A percentile compares a stretch with the other conserved stretches of the same genome.
Evolutionary conservation across 2,888 invertebrate species (phyloP).

Genomic region (Yponomeuta malinellus): DNA sequence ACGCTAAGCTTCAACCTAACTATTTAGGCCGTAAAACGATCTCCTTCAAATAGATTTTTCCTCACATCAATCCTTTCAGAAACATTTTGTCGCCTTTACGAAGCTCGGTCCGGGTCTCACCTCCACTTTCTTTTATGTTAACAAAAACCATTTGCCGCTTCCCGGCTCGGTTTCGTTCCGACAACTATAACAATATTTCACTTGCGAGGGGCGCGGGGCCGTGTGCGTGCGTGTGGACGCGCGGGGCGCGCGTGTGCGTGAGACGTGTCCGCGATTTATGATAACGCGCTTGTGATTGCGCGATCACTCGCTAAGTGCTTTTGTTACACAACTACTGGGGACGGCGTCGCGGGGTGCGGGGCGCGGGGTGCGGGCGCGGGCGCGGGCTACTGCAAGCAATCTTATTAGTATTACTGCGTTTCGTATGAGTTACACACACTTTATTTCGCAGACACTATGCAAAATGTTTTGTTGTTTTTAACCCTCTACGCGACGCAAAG

Average conservation of each 20-base stretch:
- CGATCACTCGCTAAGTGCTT: constrained; percentile 7
- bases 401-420: background rate
- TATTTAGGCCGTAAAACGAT: too few relatives aligned
- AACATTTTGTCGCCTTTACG: background rate
- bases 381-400: background rate
- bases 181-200: constrained; percentile 3
- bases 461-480: background rate
- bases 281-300: constrained; percentile 7
- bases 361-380: background rate
- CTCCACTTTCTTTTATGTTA: constrained; percentile 3
- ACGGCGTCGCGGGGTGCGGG: background rate
- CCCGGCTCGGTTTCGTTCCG: background rate
- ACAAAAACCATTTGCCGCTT: constrained; percentile 1
- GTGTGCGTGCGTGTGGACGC: background rate
- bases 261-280: constrained; percentile 6
- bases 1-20: too few relatives aligned
- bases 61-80: background rate
- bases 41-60: too few relatives aligned
- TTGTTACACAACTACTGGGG: constrained; percentile 1
- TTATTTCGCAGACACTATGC: background rate
- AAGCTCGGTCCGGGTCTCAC: background rate
- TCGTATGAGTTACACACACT: background rate
- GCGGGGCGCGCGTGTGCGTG: background rate
- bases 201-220: background rate
- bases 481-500: background rate